Conservation (phyloP, 1,140 invertebrate species). For the Drosophila takahashii region DNA sequence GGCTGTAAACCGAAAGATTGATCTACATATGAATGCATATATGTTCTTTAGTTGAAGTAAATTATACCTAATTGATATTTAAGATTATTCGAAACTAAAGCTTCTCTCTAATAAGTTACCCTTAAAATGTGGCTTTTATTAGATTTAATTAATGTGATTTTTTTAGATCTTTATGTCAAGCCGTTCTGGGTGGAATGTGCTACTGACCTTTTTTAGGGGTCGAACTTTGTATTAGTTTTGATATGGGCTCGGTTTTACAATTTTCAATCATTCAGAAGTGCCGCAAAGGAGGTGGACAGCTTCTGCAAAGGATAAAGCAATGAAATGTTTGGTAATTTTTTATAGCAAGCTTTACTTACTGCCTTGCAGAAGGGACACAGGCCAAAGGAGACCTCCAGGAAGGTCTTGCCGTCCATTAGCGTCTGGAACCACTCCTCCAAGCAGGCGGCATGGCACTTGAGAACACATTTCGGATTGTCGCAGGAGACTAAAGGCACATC, state of each 20-base stretch:
- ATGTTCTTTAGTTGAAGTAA: constrained; percentile 55
- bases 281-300: constrained; percentile 78
- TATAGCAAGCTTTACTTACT: constrained; percentile 34
- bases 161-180: no score
- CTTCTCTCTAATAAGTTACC: constrained; percentile 32
- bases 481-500: constrained; percentile 79
- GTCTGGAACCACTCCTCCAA: constrained; percentile 81
- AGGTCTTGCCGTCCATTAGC: constrained; percentile 67
- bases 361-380: constrained; percentile 80
- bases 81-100: constrained; percentile 31
- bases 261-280: constrained; percentile 45
- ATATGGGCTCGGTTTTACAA: no score
- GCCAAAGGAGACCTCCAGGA: constrained; percentile 73
- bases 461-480: constrained; percentile 70
- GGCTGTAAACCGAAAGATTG: constrained; percentile 40
- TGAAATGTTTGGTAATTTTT: no score
- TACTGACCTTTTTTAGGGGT: no score
- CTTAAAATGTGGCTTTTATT: constrained; percentile 13
- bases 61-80: constrained; percentile 57
- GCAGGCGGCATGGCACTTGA: constrained; percentile 76
- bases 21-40: constrained; percentile 51
- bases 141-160: no score
- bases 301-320: constrained; percentile 46
- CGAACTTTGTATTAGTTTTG: no score
- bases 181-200: no score